Percentiles rank a stretch among this genome's conserved stretches.
These are phyloP conservation scores for Pocillopora meandrina DNA, from an alignment of 92 coral and sea anemone species.

Conservation along the genomic window DNA sequence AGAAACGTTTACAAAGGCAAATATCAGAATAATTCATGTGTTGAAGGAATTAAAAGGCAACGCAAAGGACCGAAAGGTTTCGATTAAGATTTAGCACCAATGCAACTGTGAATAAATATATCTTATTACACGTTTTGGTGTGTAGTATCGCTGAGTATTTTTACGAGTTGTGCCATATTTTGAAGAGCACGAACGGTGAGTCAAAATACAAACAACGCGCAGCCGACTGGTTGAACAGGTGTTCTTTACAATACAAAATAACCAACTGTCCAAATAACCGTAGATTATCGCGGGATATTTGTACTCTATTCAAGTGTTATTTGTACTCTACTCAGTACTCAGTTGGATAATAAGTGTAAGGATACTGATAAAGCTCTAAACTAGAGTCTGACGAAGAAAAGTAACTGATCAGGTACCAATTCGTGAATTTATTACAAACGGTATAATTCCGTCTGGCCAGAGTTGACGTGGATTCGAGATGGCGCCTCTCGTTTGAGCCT, in stretches of 20 bases:
- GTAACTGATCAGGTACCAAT: neutral
- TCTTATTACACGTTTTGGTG: too few species aligned
- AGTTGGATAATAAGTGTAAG: too few species aligned
- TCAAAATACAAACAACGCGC: too few species aligned
- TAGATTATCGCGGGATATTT: too few species aligned
- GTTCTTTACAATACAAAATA: too few species aligned
- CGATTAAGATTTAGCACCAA: neutral
- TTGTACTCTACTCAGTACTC: too few species aligned
- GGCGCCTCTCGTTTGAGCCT: slow-evolving; percentile 35
- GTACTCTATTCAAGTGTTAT: too few species aligned
- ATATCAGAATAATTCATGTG: neutral
- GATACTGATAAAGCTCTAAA: neutral
- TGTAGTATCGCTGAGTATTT: too few species aligned
- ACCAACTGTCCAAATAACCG: too few species aligned
- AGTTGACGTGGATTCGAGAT: neutral
- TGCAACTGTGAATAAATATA: neutral
- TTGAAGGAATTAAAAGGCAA: neutral
- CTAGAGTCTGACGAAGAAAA: neutral
- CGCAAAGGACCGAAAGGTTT: neutral
- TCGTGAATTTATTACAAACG: neutral
- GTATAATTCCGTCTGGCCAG: slow-evolving; percentile 39
- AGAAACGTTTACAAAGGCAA: neutral
- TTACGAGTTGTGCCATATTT: too few species aligned
- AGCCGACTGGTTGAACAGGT: too few species aligned
- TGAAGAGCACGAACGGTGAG: too few species aligned